Evolutionary conservation across 2,113 vertebrate species (phyloP), one percentile per base, ranked within the genome.

Genomic region (Alligator sinensis): DNA sequence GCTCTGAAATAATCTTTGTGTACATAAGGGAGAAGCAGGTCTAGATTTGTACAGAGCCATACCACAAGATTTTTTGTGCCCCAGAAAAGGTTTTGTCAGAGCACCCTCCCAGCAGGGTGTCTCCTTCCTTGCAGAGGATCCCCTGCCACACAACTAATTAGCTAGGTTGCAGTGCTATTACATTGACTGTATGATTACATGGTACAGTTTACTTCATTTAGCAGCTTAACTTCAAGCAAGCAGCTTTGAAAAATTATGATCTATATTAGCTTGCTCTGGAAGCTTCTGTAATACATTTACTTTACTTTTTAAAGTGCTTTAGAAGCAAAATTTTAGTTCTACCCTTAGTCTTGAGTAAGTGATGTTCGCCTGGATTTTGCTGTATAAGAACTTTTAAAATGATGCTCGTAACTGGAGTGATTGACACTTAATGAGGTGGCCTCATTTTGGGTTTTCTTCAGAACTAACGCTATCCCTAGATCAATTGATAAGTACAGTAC

Each of bases 361-460:
- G 79, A 34, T 19, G 59, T 88, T 77, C n/a, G 54, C 38, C 15
- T 1, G 1, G 11, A 38, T 89, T 87, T 91, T 82, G 12, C 30
- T 72, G 3, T 34, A 3, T 54, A 28, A 58, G 5, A 58, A 5
- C 3, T 64, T 72, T 88, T 70, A 57, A 59, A 58, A 6, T 11
- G n/a, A 70, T 11, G 27, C 22, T 5, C 54, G 34, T 72, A 80
- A 4, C 15, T 38, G 17, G 34, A 38, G 4, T 7, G 27, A 13
- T 4, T 15, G 60, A 74, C 81, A 82, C 5, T 66, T 22, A 75
- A 12, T 4, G 55, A 68, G 17, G 68, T 13, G 21, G 57, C 25
- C 14, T 57, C 1, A 11, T 76, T 27, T 47, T 14, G 55, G 62
- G 4, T 62, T 84, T 62, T 19, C 4, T 58, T 10, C 0, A 0